These are phyloP conservation scores for Haliclona indistincta DNA, from an alignment of 37 sponge, comb jelly and placozoan species.

Conservation along the genomic window DNA sequence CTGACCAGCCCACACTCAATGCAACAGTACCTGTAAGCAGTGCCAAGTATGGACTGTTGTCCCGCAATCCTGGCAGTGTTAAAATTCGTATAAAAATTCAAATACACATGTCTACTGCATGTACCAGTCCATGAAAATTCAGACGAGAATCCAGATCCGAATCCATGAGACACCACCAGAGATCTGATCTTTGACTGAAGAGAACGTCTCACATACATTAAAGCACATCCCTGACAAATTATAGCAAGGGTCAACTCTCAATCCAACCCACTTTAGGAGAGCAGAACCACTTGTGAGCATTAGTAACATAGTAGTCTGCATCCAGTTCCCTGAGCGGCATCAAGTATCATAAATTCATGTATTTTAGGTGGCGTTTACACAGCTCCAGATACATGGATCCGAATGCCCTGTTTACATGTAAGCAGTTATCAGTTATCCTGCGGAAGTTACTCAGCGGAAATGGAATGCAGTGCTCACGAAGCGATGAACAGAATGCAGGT, in stretches of 20 bases:
- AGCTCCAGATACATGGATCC: too few relatives aligned
- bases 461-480: too few relatives aligned
- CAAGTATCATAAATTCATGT: not conserved
- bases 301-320: constrained; percentile 84
- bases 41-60: constrained; percentile 37
- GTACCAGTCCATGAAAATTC: constrained; percentile 80
- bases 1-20: not conserved
- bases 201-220: constrained; percentile 64
- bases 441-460: too few relatives aligned
- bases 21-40: constrained; percentile 30
- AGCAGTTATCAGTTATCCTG: too few relatives aligned
- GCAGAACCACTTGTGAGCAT: constrained; percentile 90
- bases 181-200: constrained; percentile 60
- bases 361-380: too few relatives aligned
- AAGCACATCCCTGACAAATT: constrained; percentile 68
- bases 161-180: constrained; percentile 81
- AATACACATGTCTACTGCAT: not conserved
- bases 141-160: constrained; percentile 61
- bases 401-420: too few relatives aligned
- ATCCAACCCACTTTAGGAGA: constrained; percentile 62
- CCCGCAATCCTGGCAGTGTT: constrained; percentile 18
- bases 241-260: not conserved
- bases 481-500: too few relatives aligned
- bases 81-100: not conserved
- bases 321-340: constrained; percentile 51